Base-by-base conservation (phyloP, 2,797 vertebrate species). In the Diceros bicornis region DNA sequence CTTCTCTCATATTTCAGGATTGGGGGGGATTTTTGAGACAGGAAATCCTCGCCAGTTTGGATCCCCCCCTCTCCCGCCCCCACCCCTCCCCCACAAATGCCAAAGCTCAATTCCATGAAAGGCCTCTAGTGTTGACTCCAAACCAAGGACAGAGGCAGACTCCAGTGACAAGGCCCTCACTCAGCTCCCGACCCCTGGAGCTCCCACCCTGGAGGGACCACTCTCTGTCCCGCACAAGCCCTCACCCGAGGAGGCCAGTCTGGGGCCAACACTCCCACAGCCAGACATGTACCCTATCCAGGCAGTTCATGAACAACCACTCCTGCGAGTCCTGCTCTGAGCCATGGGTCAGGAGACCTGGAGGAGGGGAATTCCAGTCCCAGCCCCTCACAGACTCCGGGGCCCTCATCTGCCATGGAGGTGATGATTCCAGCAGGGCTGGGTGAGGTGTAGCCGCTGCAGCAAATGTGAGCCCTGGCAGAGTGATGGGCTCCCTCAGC, bases 161-260 rank as follows among this genome's bases (percentile, higher is more conserved):
- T 23, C 91, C 61, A 20, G 3, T 17, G 52, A 78, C 2, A 3
- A 6, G 0, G 0, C 32, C 29, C 62, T 34, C 5, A 7, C 23
- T 34, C 61, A 29, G 59, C 59, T 52, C 9, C 52, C 12, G 6
- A 0, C 14, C 12, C 18, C 59, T 7, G 20, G 21, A 29, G 7
- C 14, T 34, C 47, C 69, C 32, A 1, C 2, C 44, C 9, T 1
- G 0, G 7, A 41, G 44, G 14, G 0, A 0, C 59, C 4, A 23
- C 29, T 7, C 69, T 17, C 44, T 5, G 8, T 27, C 25, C 71
- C 6, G 1, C 71, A 44, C 7, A 3, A 75, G 14, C 8, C 17
- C 50, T 29, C 14, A 34, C 25, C 20, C 17, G 0, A 21, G 23
- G 32, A 93, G 50, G 37, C 23, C 13, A 14, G 34, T 10, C 25